Conservation (phyloP, 1,140 invertebrate species). For the Nylanderia fulva region DNA sequence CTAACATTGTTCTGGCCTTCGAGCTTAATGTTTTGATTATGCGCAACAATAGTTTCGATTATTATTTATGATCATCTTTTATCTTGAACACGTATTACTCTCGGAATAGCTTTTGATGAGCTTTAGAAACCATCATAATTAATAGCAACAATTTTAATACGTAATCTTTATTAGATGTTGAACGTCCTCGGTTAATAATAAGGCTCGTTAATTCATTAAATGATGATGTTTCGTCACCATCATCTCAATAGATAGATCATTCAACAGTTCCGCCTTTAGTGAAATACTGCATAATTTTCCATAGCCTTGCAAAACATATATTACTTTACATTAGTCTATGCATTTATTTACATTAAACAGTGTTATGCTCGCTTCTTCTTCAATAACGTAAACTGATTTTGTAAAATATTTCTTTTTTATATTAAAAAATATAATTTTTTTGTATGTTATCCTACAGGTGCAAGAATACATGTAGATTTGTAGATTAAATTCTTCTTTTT, state of each 20-base stretch:
- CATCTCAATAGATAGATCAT: constrained; percentile 5
- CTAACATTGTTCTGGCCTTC: neutral
- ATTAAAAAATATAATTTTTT: too few species aligned
- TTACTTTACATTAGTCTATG: neutral
- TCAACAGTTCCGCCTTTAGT: constrained; percentile 25
- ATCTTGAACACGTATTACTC: neutral
- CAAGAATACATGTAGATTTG: neutral
- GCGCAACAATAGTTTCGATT: neutral
- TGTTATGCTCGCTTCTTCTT: neutral
- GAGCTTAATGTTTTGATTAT: neutral
- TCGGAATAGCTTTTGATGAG: neutral
- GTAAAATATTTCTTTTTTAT: neutral
- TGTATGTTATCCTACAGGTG: neutral
- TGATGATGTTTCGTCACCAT: neutral
- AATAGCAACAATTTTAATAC: neutral
- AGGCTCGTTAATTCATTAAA: neutral
- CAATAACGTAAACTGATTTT: neutral
- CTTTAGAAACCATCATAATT: neutral
- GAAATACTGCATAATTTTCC: neutral
- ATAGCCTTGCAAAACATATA: neutral
- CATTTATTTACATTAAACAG: neutral
- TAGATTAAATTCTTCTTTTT: too few species aligned
- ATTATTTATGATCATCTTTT: constrained; percentile 18
- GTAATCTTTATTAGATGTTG: constrained; percentile 30
- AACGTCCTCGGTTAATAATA: neutral